Evolutionary conservation across 2,888 invertebrate species (phyloP).

Genomic region (Cantharis lateralis): DNA sequence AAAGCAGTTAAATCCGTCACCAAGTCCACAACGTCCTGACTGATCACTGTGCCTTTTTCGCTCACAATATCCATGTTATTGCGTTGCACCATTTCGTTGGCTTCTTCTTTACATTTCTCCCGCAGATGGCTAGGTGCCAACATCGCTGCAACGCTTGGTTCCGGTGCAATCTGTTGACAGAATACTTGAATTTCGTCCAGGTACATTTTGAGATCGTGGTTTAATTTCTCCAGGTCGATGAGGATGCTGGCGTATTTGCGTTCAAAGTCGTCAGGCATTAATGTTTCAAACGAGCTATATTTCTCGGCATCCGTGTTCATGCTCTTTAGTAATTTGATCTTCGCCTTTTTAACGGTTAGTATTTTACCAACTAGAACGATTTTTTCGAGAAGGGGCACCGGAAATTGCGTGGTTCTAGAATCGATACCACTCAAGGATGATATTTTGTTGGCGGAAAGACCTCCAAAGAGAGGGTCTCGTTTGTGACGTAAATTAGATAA

Average conservation of each 20-base stretch:
- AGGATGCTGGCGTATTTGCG: constrained; percentile 86
- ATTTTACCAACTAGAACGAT: constrained; percentile 88
- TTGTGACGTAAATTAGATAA: constrained; percentile 54
- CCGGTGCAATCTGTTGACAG: constrained; percentile 86
- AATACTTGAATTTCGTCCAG: constrained; percentile 83
- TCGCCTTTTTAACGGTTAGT: constrained; percentile 78
- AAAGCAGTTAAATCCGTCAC: constrained; percentile 88
- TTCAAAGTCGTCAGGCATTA: constrained; percentile 86
- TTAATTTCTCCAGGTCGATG: constrained; percentile 89
- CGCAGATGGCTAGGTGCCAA: constrained; percentile 85
- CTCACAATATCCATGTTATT: constrained; percentile 66
- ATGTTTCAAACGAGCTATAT: constrained; percentile 77
- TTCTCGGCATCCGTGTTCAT: constrained; percentile 93
- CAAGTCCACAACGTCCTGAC: constrained; percentile 71
- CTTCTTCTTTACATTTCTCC: constrained; percentile 86
- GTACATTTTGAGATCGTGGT: constrained; percentile 83
- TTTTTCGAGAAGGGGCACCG: constrained; percentile 80
- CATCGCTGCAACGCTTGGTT: constrained; percentile 84
- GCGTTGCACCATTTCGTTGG: constrained; percentile 76
- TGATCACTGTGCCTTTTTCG: constrained; percentile 58
- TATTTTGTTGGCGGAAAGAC: constrained; percentile 52
- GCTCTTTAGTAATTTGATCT: constrained; percentile 78
- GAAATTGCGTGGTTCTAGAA: constrained; percentile 78
- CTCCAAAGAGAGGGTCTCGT: constrained; percentile 73
- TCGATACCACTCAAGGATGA: constrained; percentile 46